Evolutionary conservation across 2,888 invertebrate species (phyloP).

Genomic region (Ectobius pallidus): DNA sequence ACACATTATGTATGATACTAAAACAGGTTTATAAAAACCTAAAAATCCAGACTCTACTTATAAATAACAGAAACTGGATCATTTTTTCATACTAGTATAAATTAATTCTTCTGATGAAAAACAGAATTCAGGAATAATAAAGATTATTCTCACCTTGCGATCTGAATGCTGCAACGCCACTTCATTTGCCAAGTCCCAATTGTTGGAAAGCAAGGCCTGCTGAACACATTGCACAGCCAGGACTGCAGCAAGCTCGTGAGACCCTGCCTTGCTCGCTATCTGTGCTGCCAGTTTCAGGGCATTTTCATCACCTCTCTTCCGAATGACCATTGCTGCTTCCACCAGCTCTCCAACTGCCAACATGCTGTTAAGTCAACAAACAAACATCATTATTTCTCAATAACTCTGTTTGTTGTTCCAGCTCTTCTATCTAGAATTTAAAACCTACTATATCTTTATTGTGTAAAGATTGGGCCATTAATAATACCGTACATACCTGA

Average conservation of each 20-base stretch:
- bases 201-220: not conserved
- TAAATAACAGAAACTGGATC: too few relatives aligned
- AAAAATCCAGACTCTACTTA: too few relatives aligned
- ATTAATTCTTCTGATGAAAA: too few relatives aligned
- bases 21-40: too few relatives aligned
- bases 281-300: conserved; percentile 64
- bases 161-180: conserved; percentile 7
- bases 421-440: too few relatives aligned
- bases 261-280: conserved; percentile 60
- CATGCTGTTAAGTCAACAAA: conserved; percentile 57
- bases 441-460: too few relatives aligned
- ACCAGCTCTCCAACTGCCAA: conserved; percentile 63
- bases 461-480: too few relatives aligned
- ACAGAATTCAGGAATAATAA: too few relatives aligned
- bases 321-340: conserved; percentile 66
- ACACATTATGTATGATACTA: too few relatives aligned
- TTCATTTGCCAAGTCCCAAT: conserved; percentile 10
- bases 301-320: conserved; percentile 61
- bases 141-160: too few relatives aligned
- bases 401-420: not conserved
- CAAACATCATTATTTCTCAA: not conserved
- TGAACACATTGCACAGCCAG: conserved; percentile 20
- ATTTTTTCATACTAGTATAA: too few relatives aligned
- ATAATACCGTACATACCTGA: too few relatives aligned
- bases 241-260: not conserved